Evolutionary conservation across 2,888 invertebrate genomes (phyloP), one percentile per base, ranked within the genome.

Genomic region (Brachycybe producta): DNA sequence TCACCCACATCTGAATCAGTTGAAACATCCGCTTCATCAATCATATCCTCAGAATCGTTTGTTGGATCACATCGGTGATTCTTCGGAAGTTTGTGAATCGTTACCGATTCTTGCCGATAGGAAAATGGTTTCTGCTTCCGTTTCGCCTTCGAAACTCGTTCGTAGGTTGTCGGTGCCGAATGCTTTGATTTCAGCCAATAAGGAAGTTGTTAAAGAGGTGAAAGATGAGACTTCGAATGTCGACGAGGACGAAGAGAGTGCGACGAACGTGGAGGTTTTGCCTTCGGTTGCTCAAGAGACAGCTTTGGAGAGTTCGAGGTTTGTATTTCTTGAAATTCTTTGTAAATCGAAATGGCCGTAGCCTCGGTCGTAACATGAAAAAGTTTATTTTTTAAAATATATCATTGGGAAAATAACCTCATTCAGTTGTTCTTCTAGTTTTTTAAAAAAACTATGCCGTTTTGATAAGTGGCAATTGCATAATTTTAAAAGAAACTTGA

Each of bases 181-280:
- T 30, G 17, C 19, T 43, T 21, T 21, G 13, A 19, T 43, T 43
- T 27, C 30, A 17, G 21, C 43, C 2, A 43, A 43, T 19, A 21
- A 43, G 28, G 43, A 43, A 28, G 28, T 43, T 1, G 28, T 11
- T 30, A n/a, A 30, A 30, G 32, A 30, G n/a, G 17, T 19, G 8
- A 38, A 38, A 11, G 15, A 19, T 38, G 38, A 38, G 38, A 19
- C 8, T 38, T 11, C n/a, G 32, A 32, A 11, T 11, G 32, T 11
- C 32, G 32, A 32, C 32, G 32, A 24, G 28, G 41, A 38, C 17
- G 38, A 49, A 28, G 49, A 49, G 19, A 26, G 24, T 2, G 32
- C 26, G 21, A 40, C 49, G 13, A 49, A 49, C 36, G 24, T 38
- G n/a, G 49, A 49, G 32, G 49, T 49, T 8, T 41, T 41, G 5